These are phyloP conservation scores for Odocoileus hemionus DNA, from an alignment of 2,113 vertebrate species.

Conservation along the genomic window DNA sequence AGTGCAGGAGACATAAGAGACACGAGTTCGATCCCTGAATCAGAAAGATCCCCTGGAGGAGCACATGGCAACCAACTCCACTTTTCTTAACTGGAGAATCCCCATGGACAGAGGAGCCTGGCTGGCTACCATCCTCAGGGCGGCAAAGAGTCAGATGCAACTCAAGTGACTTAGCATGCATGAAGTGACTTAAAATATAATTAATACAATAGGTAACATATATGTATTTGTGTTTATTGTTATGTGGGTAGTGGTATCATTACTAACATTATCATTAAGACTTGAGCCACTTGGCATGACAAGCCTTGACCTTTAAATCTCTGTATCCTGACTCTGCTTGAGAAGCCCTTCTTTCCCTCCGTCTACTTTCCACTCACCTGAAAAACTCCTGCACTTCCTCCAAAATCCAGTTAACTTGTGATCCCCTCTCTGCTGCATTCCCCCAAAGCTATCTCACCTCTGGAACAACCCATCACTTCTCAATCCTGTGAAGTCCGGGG, in stretches of 20 bases:
- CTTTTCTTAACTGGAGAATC: neutral
- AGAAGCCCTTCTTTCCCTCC: neutral
- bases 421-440: neutral
- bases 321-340: neutral
- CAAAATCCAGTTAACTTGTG: neutral
- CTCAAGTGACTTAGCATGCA: neutral
- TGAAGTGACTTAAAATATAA: neutral
- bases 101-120: neutral
- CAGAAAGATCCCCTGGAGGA: neutral
- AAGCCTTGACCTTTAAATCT: neutral
- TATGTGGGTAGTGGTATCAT: neutral
- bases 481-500: neutral
- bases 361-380: neutral
- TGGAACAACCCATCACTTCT: neutral
- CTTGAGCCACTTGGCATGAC: neutral
- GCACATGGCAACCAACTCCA: neutral
- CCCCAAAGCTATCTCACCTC: neutral
- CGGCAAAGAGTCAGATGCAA: neutral
- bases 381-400: neutral
- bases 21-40: neutral
- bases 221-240: neutral
- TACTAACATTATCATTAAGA: neutral
- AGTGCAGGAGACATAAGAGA: neutral
- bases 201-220: neutral
- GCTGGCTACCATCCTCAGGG: neutral